Percentiles rank a stretch among this genome's conserved stretches.
Evolutionary conservation across 2,797 vertebrate genomes (phyloP).

Genomic region (Borostomias antarcticus): DNA sequence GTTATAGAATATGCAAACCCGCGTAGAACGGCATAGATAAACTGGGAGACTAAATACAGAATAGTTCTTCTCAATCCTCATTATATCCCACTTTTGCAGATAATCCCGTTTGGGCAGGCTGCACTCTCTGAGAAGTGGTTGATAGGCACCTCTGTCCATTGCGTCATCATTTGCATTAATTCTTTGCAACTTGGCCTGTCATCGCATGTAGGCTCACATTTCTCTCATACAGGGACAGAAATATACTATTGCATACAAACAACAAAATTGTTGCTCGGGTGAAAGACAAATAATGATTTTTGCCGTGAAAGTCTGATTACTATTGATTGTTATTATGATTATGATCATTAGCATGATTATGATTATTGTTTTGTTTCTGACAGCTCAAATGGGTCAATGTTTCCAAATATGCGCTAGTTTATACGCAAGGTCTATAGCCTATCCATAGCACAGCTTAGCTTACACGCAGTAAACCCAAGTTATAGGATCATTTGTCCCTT

Average conservation of each 20-base stretch:
- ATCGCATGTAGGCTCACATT: not conserved
- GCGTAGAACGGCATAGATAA: not conserved
- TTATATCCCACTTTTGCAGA: not conserved
- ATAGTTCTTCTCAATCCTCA: not conserved
- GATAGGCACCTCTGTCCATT: not conserved
- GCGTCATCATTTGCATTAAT: not conserved
- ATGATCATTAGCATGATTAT: no score
- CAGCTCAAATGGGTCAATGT: no score
- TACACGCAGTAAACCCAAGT: no score
- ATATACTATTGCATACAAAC: not conserved
- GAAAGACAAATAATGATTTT: no score
- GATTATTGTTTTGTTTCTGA: no score
- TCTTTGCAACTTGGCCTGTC: conserved; percentile 1
- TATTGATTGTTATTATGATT: no score
- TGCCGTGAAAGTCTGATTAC: no score
- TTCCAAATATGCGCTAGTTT: not conserved
- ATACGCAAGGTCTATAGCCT: no score
- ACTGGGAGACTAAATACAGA: not conserved
- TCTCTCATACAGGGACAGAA: not conserved
- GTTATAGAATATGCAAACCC: not conserved
- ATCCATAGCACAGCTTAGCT: no score
- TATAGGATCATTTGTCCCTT: no score
- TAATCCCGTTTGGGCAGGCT: not conserved
- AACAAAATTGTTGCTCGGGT: no score
- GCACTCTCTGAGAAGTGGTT: not conserved